Conservation (phyloP, 2,113 vertebrate genomes). For the Periophthalmus modestus region DNA sequence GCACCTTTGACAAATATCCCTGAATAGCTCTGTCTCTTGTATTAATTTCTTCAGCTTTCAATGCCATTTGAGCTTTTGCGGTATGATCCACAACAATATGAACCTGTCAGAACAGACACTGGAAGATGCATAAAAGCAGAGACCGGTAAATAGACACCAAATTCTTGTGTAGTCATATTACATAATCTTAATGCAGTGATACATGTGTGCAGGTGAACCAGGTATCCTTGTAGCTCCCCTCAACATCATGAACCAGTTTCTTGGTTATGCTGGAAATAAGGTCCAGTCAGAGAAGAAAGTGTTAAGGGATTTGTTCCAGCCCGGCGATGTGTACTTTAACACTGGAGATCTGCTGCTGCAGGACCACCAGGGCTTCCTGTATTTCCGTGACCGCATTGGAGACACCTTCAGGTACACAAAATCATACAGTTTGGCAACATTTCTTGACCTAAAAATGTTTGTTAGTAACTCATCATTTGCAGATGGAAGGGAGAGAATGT, state of each 20-base stretch:
- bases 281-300: constrained; percentile 83
- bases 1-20: no score
- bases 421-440: neutral
- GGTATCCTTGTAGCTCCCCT: constrained; percentile 84
- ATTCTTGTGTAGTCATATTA: neutral
- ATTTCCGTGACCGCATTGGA: constrained; percentile 84
- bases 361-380: constrained; percentile 79
- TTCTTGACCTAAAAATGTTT: neutral
- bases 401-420: constrained; percentile 86
- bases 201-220: constrained; percentile 74
- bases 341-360: constrained; percentile 85
- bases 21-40: neutral
- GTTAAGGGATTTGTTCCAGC: constrained; percentile 74
- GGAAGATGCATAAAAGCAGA: constrained; percentile 53
- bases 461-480: constrained; percentile 9
- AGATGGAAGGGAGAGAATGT: constrained; percentile 97
- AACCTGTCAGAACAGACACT: constrained; percentile 55
- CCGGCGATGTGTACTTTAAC: constrained; percentile 84
- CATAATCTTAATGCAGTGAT: neutral
- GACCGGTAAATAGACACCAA: constrained; percentile 25
- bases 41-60: constrained; percentile 64
- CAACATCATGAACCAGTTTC: constrained; percentile 73
- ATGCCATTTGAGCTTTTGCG: constrained; percentile 84
- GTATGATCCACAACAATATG: constrained; percentile 74
- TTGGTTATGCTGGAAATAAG: constrained; percentile 83